phyloP scores from a whole-genome alignment of 2,797 vertebrate genomes.

The Poeciliopsis infans region DNA sequence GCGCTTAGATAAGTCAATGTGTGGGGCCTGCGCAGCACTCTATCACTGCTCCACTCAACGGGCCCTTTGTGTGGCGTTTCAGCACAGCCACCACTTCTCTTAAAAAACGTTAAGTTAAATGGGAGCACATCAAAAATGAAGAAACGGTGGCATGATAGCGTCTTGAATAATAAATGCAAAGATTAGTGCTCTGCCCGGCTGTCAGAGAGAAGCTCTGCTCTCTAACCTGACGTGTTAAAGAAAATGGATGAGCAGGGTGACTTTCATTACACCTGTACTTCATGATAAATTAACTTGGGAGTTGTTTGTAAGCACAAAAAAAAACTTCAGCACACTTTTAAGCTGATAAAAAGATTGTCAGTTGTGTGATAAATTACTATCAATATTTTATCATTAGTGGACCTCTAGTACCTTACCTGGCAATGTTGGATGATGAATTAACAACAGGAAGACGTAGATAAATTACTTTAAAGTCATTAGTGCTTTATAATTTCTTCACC shows the following conservation, averaged over 20 bases:
- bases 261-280: constrained; percentile 50
- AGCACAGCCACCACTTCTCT: constrained; percentile 40
- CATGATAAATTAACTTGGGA: constrained; percentile 49
- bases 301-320: constrained; percentile 30
- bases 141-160: constrained; percentile 65
- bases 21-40: constrained; percentile 30
- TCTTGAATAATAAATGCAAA: constrained; percentile 77
- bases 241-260: constrained; percentile 41
- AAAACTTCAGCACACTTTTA: constrained; percentile 19
- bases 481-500: constrained; percentile 7
- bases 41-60: constrained; percentile 18
- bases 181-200: constrained; percentile 67
- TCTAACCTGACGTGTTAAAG: constrained; percentile 57
- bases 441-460: constrained; percentile 7
- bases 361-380: constrained; percentile 10
- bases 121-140: constrained; percentile 69
- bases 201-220: constrained; percentile 67
- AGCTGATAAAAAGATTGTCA: constrained; percentile 24
- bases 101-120: constrained; percentile 60
- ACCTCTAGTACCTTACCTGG: not conserved
- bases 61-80: constrained; percentile 26
- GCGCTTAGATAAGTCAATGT: constrained; percentile 35
- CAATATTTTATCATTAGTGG: constrained; percentile 16
- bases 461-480: constrained; percentile 16
- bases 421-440: constrained; percentile 6